Evolutionary conservation across 2,113 vertebrate species (phyloP), one percentile per base, ranked within the genome.

Genomic region (Pseudolaguvia tuberculata): DNA sequence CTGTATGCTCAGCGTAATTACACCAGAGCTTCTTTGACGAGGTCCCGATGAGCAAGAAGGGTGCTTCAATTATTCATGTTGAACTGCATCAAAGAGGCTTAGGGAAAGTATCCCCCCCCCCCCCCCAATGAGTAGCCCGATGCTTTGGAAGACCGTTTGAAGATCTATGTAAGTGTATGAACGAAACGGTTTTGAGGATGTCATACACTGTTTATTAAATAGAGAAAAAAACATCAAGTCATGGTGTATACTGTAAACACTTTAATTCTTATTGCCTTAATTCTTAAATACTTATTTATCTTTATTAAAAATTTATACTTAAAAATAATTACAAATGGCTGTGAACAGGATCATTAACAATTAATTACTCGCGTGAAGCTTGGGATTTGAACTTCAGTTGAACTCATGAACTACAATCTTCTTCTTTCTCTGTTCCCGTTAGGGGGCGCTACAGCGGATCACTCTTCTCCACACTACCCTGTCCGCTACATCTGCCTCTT

Each of bases 1-100:
- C 65, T 15, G 78, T n/a, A 78, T 85, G 87, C 85, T 83, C 57
- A 82, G 80, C 81, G 66, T 85, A 85, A 88, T 88, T 87, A 88
- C 77, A 79, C 78, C 75, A 82, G 79, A 84, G 81, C 81, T 67
- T 80, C 62, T 84, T 77, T 83, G 86, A 85, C 86, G 78, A 88
- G 82, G 83, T 87, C 88, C 81, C 78, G 70, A 73, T 81, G 86
- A 75, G 79, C 76, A 79, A 27, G 80, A 77, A 62, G 62, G 70
- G 63, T 21, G 56, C 73, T 75, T 90, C 82, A 85, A 87, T 89
- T 76, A 89, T 89, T 83, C 76, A 90, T 83, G 76, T 72, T 55
- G 81, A 80, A 79, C 42, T 21, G 72, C 86, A 87, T 85, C 83
- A 86, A 88, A 87, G 69, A 58, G 71, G 65, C 78, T 68, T 69